Conservation (phyloP, 2,113 vertebrate species). For the Ophthalmolycus amberensis region DNA sequence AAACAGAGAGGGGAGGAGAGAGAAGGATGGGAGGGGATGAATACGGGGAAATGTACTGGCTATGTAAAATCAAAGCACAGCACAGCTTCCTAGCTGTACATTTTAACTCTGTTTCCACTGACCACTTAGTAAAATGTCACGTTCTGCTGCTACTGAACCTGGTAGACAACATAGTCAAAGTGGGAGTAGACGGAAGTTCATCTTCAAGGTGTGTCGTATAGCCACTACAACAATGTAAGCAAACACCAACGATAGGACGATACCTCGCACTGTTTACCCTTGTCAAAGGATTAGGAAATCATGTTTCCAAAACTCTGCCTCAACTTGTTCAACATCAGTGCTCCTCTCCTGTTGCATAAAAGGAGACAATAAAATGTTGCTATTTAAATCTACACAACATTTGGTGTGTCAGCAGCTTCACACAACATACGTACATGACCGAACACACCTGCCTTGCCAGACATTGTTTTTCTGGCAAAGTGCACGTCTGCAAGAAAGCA, state of each 20-base stretch:
- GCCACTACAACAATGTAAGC: not conserved
- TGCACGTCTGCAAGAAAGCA: not conserved
- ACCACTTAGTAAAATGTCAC: constrained; percentile 6
- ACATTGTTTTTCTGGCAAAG: not conserved
- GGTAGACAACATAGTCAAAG: not conserved
- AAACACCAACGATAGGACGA: not conserved
- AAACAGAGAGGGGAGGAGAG: constrained; percentile 50
- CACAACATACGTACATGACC: too few species aligned
- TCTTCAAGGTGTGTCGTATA: not conserved
- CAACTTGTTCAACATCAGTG: not conserved
- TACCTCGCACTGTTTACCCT: not conserved
- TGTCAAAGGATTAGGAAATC: not conserved
- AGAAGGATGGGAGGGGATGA: constrained; percentile 14
- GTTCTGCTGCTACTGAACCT: not conserved
- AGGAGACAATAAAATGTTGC: not conserved
- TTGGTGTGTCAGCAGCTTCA: not conserved
- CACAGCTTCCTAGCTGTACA: not conserved
- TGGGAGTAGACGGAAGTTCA: not conserved
- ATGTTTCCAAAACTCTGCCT: not conserved
- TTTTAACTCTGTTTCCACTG: not conserved
- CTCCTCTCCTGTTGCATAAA: not conserved
- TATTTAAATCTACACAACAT: not conserved
- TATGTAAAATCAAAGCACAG: constrained; percentile 37
- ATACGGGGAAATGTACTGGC: constrained; percentile 24
- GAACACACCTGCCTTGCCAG: not conserved